Base-by-base conservation (phyloP, 2,113 vertebrate genomes). In the Paradoxurus hermaphroditus region DNA sequence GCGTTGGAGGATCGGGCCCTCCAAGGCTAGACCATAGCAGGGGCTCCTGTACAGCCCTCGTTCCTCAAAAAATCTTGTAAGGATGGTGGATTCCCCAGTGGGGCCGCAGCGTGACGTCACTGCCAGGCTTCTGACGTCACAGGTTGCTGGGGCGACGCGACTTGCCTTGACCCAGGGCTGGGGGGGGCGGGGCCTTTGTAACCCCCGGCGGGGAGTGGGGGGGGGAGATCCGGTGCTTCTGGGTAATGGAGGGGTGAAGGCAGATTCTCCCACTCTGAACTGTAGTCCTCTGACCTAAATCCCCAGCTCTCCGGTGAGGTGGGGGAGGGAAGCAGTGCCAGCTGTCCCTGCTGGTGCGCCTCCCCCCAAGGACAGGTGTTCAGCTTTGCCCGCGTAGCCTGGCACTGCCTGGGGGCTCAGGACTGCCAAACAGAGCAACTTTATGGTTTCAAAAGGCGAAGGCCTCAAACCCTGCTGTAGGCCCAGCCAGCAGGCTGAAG, bases 231-330 rank as follows among this genome's bases (percentile, higher is more conserved):
- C 49, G 83, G 62, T 75, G 73, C 67, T 91, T 94, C 89, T 53
- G 73, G 36, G 21, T 59, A 15, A 65, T 19, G 73, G 16, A 56
- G 36, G 19, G 27, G 34, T 77, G 81, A 59, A 46, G 63, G 65
- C 86, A 8, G 73, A 29, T 51, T 72, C 39, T 81, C 34, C 49
- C 16, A 19, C 1, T 68, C 41, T 18, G 19, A 27, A 10, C 56
- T 62, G 70, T 87, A 87, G 77, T 68, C 83, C 67, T 86, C 77
- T 96, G 98, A 98, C 96, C 97, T 96, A 93, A 98, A 97, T 98
- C 97, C 82, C 51, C 31, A 27, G 94, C n/a, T 53, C 34, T 90
- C 51, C 23, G 21, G 34, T 49, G 70, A 73, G n/a, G 46, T 91
- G 92, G 75, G 94, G 93, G 95, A 97, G 86, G 92, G 90, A 84